Evolutionary conservation across 2,888 invertebrate species (phyloP).

Genomic region (Heliconius charithonia): DNA sequence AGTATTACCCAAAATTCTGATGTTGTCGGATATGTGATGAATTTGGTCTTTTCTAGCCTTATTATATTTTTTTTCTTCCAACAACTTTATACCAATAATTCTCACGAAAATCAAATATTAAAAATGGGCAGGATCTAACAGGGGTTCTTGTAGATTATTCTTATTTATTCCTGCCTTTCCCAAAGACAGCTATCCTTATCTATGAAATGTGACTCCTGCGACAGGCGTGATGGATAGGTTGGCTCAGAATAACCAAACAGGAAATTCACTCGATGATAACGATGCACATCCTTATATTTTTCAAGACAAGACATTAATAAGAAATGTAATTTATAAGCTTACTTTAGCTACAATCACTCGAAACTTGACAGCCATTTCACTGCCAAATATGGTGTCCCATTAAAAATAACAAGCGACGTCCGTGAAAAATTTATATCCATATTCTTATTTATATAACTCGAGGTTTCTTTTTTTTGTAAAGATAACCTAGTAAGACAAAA

Average conservation of each 20-base stretch:
- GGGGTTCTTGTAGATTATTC: neutral
- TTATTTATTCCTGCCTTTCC: slow-evolving; percentile 45
- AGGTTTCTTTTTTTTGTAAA: neutral
- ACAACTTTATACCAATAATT: neutral
- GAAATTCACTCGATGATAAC: slow-evolving; percentile 73
- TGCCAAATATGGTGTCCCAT: slow-evolving; percentile 22
- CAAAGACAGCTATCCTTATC: slow-evolving; percentile 62
- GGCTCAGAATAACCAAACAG: slow-evolving; percentile 74
- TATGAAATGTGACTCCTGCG: slow-evolving; percentile 61
- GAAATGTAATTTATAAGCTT: slow-evolving; percentile 31
- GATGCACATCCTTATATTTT: slow-evolving; percentile 62
- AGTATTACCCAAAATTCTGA: neutral
- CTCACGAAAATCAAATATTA: neutral
- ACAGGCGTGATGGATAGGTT: slow-evolving; percentile 78
- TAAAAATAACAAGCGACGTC: slow-evolving; percentile 53
- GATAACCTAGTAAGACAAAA: no score
- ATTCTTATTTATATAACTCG: neutral
- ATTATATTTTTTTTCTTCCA: no score
- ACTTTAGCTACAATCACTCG: slow-evolving; percentile 19
- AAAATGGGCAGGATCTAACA: neutral
- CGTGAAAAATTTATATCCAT: slow-evolving; percentile 42
- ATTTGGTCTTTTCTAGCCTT: no score
- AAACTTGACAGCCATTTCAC: slow-evolving; percentile 21
- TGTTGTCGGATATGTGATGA: neutral
- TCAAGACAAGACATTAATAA: slow-evolving; percentile 43